Evolutionary conservation across 2,113 vertebrate genomes (phyloP).

Genomic region (Hippolais icterina): DNA sequence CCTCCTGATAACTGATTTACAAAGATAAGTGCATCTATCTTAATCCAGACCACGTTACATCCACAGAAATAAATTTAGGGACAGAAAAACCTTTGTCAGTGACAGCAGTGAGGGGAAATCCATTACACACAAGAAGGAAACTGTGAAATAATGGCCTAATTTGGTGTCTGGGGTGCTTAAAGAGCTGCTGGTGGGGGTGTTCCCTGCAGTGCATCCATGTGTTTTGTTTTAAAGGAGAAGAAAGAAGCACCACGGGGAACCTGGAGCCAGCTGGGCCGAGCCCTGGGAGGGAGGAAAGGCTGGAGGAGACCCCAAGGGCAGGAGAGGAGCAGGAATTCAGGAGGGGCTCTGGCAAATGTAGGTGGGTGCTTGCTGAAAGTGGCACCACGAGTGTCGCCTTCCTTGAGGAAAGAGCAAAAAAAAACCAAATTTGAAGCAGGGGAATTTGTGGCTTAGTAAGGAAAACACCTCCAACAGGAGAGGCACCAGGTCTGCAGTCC

Average conservation of each 20-base stretch:
- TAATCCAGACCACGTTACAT: rapidly evolving
- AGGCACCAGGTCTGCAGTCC: not conserved
- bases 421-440: not conserved
- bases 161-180: rapidly evolving
- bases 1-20: not conserved
- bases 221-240: not conserved
- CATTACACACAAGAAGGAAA: not conserved
- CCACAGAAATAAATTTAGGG: not conserved
- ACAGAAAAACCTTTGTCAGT: rapidly evolving
- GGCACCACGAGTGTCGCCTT: rapidly evolving
- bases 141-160: not conserved
- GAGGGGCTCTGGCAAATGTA: not conserved
- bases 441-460: rapidly evolving
- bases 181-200: not conserved
- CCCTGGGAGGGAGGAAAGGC: not conserved
- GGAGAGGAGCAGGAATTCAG: not conserved
- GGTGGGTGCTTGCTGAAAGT: not conserved
- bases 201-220: rapidly evolving
- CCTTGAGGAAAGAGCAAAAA: not conserved
- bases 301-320: rapidly evolving
- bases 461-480: not conserved
- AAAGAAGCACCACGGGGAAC: rapidly evolving
- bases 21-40: rapidly evolving
- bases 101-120: rapidly evolving
- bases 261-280: not conserved